Evolutionary conservation across 1,140 invertebrate genomes (phyloP).

Genomic region (Lordiphosa clarofinis): DNA sequence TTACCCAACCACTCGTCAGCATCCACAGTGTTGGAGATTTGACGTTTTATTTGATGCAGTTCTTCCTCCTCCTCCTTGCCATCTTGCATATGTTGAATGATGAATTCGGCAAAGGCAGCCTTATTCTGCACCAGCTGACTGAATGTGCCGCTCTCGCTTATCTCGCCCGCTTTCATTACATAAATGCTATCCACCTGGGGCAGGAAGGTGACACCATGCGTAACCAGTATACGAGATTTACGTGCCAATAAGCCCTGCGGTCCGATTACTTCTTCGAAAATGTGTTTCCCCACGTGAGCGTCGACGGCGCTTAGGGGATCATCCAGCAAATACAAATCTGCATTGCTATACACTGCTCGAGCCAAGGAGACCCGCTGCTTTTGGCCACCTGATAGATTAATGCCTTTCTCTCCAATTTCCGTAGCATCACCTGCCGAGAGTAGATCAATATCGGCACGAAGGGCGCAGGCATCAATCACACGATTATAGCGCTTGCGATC

Average conservation of each 20-base stretch:
- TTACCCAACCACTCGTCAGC: conserved; percentile 83
- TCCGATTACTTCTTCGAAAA: conserved; percentile 88
- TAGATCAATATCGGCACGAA: conserved; percentile 92
- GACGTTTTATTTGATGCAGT: conserved; percentile 87
- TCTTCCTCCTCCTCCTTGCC: conserved; percentile 83
- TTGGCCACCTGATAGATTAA: conserved; percentile 90
- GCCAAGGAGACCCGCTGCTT: conserved; percentile 90
- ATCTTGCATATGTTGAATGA: conserved; percentile 90
- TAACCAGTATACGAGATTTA: conserved; percentile 92
- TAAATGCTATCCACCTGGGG: conserved; percentile 93
- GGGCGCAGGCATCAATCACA: conserved; percentile 91
- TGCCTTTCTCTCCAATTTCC: conserved; percentile 93
- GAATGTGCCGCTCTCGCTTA: conserved; percentile 92
- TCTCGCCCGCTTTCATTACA: conserved; percentile 90
- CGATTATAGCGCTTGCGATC: conserved; percentile 88
- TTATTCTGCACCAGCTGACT: conserved; percentile 89
- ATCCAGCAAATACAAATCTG: conserved; percentile 90
- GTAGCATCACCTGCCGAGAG: conserved; percentile 93
- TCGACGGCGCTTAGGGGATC: conserved; percentile 91
- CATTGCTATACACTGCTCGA: conserved; percentile 84
- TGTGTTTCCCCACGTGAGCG: conserved; percentile 85
- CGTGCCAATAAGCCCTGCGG: conserved; percentile 88
- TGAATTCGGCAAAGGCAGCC: conserved; percentile 91
- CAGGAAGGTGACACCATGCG: conserved; percentile 93
- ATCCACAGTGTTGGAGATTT: conserved; percentile 85